Evolutionary conservation across 2,888 invertebrate species (phyloP), one percentile per base, ranked within the genome.

Genomic region (Hypselothyrea guttata): DNA sequence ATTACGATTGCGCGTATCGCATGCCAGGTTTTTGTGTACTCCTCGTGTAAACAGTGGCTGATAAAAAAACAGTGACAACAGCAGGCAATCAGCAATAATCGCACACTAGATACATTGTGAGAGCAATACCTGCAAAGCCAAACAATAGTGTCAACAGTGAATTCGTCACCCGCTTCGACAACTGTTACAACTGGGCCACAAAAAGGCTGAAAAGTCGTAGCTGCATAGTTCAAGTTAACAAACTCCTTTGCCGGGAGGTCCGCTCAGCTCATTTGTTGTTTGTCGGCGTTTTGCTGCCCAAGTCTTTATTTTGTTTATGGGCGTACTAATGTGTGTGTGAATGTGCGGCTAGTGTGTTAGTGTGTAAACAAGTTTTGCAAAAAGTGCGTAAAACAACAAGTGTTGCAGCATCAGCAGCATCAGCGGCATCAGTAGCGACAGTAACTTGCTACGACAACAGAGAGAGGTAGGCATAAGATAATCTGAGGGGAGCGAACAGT

Each of bases 361-460:
- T 51, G 52, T 45, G 54, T 54, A 67, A 70, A 70, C 70, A 62
- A 62, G 70, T 70, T 71, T 72, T 62, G 54, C 37, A 34, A 28
- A 41, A 56, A 52, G 71, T 66, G 66, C 71, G 60, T 65, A 52
- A 66, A 44, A 33, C 48, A 67, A 54, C 54, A 68, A 67, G 57
- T 72, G 68, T 46, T 70, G 51, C 42, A 49, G 9, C 22, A 11
- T 1, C 35, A 37, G n/a, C 22, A 35, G n/a, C n/a, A n/a, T n/a
- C n/a, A n/a, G n/a, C 42, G 45, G 9, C 22, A 11, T 1, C 35
- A 37, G n/a, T 15, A 35, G 13, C 18, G n/a, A 34, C n/a, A 2
- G 16, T 13, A 27, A 46, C 37, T 34, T 46, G 45, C 34, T 34
- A 31, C 35, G 53, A 46, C 28, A 45, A 47, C 22, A 28, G n/a